Evolutionary conservation across 2,113 vertebrate species (phyloP), one percentile per base, ranked within the genome.

Genomic region (Bolborhynchus lineola): DNA sequence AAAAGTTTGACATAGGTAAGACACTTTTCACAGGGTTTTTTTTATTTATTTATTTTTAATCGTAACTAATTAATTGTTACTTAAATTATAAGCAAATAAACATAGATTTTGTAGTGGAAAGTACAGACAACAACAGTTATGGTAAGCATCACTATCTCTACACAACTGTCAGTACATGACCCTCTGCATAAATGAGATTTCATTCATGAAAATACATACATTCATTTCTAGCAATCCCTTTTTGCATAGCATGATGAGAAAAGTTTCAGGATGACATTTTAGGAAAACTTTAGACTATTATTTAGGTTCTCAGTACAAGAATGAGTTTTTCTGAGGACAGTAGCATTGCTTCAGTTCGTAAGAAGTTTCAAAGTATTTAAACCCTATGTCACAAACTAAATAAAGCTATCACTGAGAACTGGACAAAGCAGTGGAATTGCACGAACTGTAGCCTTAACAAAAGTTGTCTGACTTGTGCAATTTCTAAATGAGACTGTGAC

Each of bases 381-480:
- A 80, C 31, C 14, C 28, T 29, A 4, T 53, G 53, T 88, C 46
- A 63, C 25, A 70, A 67, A 70, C 23, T 67, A 69, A 90, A 86
- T 28, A 83, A 92, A 92, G 60, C 55, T 67, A 60, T 21, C 83
- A 19, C 4, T 53, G 86, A 80, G 53, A 82, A 65, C 52, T 41
- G 68, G 62, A 59, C 17, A 81, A 77, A 96, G 82, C 41, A 74
- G 28, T 55, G 77, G 62, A 59, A 88, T 47, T 83, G 50, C 83
- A 88, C 16, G 13, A 70, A 39, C 76, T 68, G 60, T 60, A 83
- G 83, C 62, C 42, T 83, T 86, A 68, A 50, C 86, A 78, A 24
- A 88, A 94, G 50, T 78, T 96, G 55, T 93, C 83, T 78, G 76
- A 91, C 86, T 88, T 90, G 50, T 5, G 60, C 55, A 63, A 75